Evolutionary conservation across 2,888 invertebrate genomes (phyloP).

Genomic region (Muschampia plurimacula): DNA sequence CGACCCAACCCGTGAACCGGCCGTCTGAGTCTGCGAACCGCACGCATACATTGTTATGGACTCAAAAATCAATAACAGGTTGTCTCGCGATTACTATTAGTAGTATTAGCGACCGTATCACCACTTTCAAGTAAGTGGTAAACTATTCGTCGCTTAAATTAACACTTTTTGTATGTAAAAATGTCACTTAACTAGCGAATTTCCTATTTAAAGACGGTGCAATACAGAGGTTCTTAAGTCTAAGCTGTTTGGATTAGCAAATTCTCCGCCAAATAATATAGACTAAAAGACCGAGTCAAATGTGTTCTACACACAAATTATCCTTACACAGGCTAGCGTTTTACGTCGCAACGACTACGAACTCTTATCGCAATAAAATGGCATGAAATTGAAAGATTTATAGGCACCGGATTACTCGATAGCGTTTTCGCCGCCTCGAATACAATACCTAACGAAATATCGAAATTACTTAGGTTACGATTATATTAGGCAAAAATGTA

Average conservation of each 20-base stretch:
- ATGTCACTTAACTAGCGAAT: too few relatives aligned
- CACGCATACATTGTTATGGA: conserved; percentile 29
- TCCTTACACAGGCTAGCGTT: conserved; percentile 5
- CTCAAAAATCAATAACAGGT: conserved; percentile 36
- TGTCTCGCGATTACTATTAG: not conserved
- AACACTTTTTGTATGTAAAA: too few relatives aligned
- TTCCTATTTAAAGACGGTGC: too few relatives aligned
- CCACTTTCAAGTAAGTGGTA: too few relatives aligned
- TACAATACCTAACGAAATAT: not conserved
- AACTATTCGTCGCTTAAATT: too few relatives aligned
- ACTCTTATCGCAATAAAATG: conserved; percentile 40
- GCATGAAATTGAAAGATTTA: conserved; percentile 43
- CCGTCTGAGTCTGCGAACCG: conserved; percentile 36
- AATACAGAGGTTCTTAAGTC: not conserved
- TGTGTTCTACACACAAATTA: not conserved
- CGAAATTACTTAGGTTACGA: conserved; percentile 5
- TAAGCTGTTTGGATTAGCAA: conserved; percentile 12
- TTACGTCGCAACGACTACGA: conserved; percentile 7
- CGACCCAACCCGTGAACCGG: conserved; percentile 34
- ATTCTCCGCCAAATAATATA: not conserved
- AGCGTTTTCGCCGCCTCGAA: conserved; percentile 4
- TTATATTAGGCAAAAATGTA: not conserved
- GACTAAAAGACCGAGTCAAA: not conserved
- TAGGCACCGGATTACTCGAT: conserved; percentile 32
- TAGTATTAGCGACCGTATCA: not conserved